Percentiles rank a stretch among this genome's conserved stretches.
These are phyloP conservation scores for Chelon labrosus DNA, from an alignment of 2,797 vertebrate genomes.

Conservation along the genomic window DNA sequence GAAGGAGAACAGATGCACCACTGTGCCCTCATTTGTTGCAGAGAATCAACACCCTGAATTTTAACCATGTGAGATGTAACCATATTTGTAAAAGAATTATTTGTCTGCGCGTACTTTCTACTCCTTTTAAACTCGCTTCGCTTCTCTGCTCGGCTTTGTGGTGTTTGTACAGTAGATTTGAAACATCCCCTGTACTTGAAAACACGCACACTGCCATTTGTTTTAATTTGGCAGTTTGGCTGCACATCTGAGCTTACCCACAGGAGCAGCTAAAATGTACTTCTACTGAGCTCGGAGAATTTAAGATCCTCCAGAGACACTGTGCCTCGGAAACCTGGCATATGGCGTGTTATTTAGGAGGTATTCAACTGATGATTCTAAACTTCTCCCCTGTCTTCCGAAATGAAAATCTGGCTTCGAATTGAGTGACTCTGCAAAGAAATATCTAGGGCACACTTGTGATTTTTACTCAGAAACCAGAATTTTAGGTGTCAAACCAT, in stretches of 20 bases:
- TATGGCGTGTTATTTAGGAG: slow-evolving; percentile 65
- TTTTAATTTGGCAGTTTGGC: slow-evolving; percentile 52
- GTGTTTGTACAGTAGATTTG: slow-evolving; percentile 7
- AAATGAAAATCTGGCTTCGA: slow-evolving; percentile 50
- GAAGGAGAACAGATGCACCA: slow-evolving; percentile 2
- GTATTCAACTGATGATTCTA: slow-evolving; percentile 54
- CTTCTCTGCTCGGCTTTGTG: slow-evolving; percentile 9
- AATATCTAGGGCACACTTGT: not conserved
- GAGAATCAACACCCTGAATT: slow-evolving; percentile 12
- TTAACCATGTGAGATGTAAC: slow-evolving; percentile 4
- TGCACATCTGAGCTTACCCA: slow-evolving; percentile 39
- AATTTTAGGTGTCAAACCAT: not conserved
- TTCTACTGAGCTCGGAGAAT: slow-evolving; percentile 32
- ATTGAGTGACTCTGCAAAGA: slow-evolving; percentile 36
- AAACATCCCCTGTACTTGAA: slow-evolving; percentile 37
- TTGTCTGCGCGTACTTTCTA: not conserved
- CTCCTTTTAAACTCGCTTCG: slow-evolving; percentile 2
- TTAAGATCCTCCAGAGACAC: slow-evolving; percentile 56
- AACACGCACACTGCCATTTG: slow-evolving; percentile 32
- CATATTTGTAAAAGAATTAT: slow-evolving; percentile 8
- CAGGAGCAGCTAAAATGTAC: slow-evolving; percentile 19
- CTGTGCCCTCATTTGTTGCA: slow-evolving; percentile 9
- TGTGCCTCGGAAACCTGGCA: slow-evolving; percentile 39
- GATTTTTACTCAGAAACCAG: not conserved
- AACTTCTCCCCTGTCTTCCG: slow-evolving; percentile 34